Evolutionary conservation across 2,797 vertebrate species (phyloP), one percentile per base, ranked within the genome.

Genomic region (Prionace glauca): DNA sequence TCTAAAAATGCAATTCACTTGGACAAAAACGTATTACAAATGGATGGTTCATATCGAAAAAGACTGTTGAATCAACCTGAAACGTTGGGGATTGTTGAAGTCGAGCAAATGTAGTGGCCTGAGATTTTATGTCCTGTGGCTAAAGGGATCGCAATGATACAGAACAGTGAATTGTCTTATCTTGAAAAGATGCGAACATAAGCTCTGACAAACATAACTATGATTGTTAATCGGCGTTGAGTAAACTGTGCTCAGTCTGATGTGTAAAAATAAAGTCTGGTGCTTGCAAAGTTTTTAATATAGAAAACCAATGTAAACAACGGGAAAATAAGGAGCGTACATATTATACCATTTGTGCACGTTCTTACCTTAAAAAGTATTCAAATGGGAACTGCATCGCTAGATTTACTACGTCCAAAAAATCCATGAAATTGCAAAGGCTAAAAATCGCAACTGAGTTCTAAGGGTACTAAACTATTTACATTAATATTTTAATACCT

Each of bases 401-500:
- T 36, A 67, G 16, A 69, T 69, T 92, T 29, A 69, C 90, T 69
- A 26, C 60, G 50, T 26, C 45, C 24, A 56, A 56, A 26, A 26
- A 26, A 67, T 29, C 36, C 32, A 67, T 36, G 36, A 67, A 67
- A 67, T 92, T 65, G n/a, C 18, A 67, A 67, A 67, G 20, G n/a
- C 60, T 65, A 92, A 67, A 91, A 67, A 36, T 65, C 18, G 16
- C 60, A 67, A 65, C 67, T 1, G 90, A 92, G 29, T 92, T 92
- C 32, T 65, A 65, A 67, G 60, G n/a, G 16, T 36, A 92, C 86
- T 87, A 92, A 67, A 41, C 26, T 87, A 7, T 50, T 87, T 67
- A 92, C 62, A 92, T 92, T 92, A 69, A 92, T 94, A 94, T 29
- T 71, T 72, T 72, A 94, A 50, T 72, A 29, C 69, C 67, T 94